phyloP scores from a whole-genome alignment of 2,797 vertebrate species.

The Taenioides sp. region DNA sequence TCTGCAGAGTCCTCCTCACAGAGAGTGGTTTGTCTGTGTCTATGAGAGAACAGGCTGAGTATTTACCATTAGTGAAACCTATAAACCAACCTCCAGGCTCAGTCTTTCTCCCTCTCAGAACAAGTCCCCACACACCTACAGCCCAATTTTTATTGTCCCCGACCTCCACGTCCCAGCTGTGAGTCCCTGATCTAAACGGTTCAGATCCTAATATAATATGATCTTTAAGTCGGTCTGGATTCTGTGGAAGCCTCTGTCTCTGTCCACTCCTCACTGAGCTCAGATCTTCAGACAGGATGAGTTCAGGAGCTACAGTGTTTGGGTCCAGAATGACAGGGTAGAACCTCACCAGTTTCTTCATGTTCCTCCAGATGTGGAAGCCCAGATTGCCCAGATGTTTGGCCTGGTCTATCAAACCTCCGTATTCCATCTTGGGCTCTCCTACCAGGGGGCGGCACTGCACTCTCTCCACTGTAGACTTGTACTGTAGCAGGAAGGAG shows the following conservation, averaged over 20 bases:
- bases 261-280: conserved; percentile 3
- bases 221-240: conserved; percentile 27
- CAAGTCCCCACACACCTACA: neutral
- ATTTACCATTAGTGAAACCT: neutral
- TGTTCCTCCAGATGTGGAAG: neutral
- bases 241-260: conserved; percentile 19
- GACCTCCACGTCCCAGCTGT: conserved; percentile 46
- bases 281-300: conserved; percentile 20
- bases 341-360: conserved; percentile 38
- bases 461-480: conserved; percentile 11
- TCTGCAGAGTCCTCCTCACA: neutral
- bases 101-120: neutral
- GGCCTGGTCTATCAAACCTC: too few species aligned
- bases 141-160: neutral
- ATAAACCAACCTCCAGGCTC: neutral
- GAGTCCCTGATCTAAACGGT: conserved; percentile 25
- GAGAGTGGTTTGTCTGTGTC: neutral
- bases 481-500: conserved; percentile 15
- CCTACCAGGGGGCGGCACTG: conserved; percentile 13
- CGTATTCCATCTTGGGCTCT: too few species aligned
- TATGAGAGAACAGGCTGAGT: neutral
- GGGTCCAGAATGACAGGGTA: conserved; percentile 48
- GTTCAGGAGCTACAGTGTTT: conserved; percentile 18
- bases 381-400: too few species aligned
- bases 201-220: conserved; percentile 24